Evolutionary conservation across 1,140 invertebrate species (phyloP), one percentile per base, ranked within the genome.

Genomic region (Steinernema khuongi): DNA sequence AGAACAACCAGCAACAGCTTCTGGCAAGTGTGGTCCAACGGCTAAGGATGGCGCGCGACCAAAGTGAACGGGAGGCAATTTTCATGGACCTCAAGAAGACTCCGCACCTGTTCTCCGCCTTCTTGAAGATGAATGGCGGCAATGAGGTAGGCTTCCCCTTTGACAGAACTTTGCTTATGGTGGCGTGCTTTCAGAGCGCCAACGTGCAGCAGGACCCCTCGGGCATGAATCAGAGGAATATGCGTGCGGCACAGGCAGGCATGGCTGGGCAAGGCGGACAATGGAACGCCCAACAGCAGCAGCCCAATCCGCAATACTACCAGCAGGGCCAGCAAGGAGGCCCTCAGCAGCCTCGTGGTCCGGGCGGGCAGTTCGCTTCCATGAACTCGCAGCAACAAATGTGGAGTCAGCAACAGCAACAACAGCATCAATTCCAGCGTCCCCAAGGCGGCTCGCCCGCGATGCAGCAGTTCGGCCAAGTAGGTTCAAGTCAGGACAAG

Each of bases 61-160:
- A 70, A n/a, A 68, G 78, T 22, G 78, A 80, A 71, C 78, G 79
- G 17, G 44, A 71, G 19, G 41, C 18, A 19, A 74, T 80, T 26
- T 73, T 81, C 28, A 30, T 44, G 18, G 80, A 82, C 18, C 67
- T 81, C 71, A 81, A 80, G 32, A 79, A 78, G 44, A 81, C 80
- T 17, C 80, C 80, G 2, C 80, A 82, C 69, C 60, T 81, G 4
- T 81, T 81, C 44, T 74, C 76, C 26, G 80, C 80, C 31, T 81
- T 81, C 66, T 67, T 81, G 18, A 81, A 82, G 73, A 75, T 80
- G 68, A 81, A 28, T 1, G 70, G 70, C 14, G 50, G 22, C n/a
- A n/a, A n/a, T n/a, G 50, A 60, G 11, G 50, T 60, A 60, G 4
- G 50, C 26, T 60, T 41, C n/a, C 7, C 22, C 50, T 7, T 60